phyloP scores from a whole-genome alignment of 2,888 invertebrate genomes.

The Camptogramma bilineatum region DNA sequence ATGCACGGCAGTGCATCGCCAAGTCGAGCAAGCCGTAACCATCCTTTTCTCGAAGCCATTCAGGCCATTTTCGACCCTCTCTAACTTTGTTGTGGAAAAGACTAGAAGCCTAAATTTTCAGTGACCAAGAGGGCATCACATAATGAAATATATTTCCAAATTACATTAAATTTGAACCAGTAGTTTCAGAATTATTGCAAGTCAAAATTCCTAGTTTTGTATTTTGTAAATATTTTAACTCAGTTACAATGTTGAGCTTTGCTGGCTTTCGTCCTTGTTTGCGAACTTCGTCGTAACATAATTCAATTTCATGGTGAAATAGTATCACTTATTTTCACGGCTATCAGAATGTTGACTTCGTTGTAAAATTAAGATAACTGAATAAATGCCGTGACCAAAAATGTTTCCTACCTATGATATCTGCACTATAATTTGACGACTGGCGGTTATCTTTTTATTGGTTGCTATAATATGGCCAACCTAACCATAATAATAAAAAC shows the following conservation, averaged over 20 bases:
- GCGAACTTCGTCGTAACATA: constrained; percentile 23
- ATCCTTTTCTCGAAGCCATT: too few relatives aligned
- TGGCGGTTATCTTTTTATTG: not conserved
- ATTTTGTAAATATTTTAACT: constrained; percentile 24
- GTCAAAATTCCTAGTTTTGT: too few relatives aligned
- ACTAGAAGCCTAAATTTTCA: too few relatives aligned
- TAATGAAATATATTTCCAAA: too few relatives aligned
- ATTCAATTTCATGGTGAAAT: constrained; percentile 19
- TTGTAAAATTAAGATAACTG: constrained; percentile 31
- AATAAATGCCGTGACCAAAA: constrained; percentile 27
- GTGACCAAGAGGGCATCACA: too few relatives aligned
- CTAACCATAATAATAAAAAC: not conserved
- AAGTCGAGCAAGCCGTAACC: too few relatives aligned
- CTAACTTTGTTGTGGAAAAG: too few relatives aligned
- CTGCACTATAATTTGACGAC: not conserved
- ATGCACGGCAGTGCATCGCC: too few relatives aligned
- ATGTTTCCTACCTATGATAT: constrained; percentile 25
- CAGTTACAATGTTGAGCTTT: constrained; percentile 25
- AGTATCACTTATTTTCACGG: constrained; percentile 16
- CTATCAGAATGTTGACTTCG: constrained; percentile 10
- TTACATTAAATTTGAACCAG: too few relatives aligned
- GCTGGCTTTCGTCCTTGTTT: constrained; percentile 26
- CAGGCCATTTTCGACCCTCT: too few relatives aligned
- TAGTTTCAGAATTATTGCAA: too few relatives aligned
- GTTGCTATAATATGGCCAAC: not conserved